Percentiles rank a stretch among this genome's conserved stretches.
Evolutionary conservation across 2,888 invertebrate genomes (phyloP).

Genomic region (Gisinianus flammeolus): DNA sequence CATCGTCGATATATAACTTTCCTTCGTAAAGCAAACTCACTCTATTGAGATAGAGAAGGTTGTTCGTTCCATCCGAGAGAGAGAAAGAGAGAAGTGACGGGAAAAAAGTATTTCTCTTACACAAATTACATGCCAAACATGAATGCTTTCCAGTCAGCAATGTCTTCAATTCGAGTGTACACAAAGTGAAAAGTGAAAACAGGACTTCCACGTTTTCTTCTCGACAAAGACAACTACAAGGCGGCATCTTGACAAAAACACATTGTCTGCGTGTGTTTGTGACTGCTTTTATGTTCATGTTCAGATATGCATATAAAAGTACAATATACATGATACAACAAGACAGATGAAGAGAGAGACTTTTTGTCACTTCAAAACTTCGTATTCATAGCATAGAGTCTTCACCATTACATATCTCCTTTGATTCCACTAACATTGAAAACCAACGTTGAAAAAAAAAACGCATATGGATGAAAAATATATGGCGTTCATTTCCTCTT

Average conservation of each 20-base stretch:
- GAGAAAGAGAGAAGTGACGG: background rate
- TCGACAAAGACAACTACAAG: background rate
- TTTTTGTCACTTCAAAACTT: too few relatives aligned
- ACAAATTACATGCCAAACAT: conserved; percentile 26
- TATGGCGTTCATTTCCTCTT: too few relatives aligned
- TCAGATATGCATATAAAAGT: too few relatives aligned
- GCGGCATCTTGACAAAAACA: background rate
- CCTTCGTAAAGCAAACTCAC: background rate
- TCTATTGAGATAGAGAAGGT: background rate
- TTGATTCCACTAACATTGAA: too few relatives aligned
- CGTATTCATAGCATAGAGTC: too few relatives aligned
- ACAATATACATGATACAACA: too few relatives aligned
- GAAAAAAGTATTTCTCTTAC: background rate
- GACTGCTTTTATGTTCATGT: too few relatives aligned
- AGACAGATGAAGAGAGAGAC: too few relatives aligned
- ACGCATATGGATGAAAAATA: too few relatives aligned
- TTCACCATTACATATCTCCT: too few relatives aligned
- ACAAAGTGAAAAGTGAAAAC: background rate
- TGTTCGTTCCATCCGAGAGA: background rate
- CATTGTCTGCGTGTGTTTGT: too few relatives aligned
- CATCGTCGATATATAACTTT: background rate
- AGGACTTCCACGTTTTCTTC: background rate
- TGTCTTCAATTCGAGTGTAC: background rate
- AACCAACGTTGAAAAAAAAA: too few relatives aligned
- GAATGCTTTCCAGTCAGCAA: conserved; percentile 7